Conservation (phyloP, 2,113 vertebrate species). For the Arenaria interpres region DNA sequence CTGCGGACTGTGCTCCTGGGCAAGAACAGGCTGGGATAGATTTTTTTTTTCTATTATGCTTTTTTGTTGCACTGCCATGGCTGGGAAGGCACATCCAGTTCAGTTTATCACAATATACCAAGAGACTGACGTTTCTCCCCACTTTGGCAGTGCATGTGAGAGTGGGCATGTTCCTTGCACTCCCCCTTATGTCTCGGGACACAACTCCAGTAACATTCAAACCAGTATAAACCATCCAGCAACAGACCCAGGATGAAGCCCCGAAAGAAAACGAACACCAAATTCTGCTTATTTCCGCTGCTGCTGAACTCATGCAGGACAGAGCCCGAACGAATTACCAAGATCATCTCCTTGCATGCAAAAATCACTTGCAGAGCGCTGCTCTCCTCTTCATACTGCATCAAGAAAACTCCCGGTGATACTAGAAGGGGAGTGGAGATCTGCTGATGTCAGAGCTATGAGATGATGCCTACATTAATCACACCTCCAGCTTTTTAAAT, state of each 20-base stretch:
- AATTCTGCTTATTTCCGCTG: background rate
- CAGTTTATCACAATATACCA: background rate
- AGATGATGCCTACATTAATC: background rate
- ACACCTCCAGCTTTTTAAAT: background rate
- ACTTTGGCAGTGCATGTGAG: background rate
- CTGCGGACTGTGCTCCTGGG: background rate
- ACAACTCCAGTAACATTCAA: background rate
- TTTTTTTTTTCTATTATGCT: background rate
- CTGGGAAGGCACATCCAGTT: background rate
- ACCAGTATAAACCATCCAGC: background rate
- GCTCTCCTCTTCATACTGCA: background rate
- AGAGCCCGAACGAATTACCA: background rate
- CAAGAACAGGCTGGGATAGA: fast-evolving
- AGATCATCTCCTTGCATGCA: background rate
- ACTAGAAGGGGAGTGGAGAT: background rate
- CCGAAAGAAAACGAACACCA: background rate
- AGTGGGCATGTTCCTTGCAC: background rate
- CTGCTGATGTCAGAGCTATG: background rate
- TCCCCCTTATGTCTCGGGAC: background rate
- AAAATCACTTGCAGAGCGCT: background rate
- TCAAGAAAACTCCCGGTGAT: background rate
- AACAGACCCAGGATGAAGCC: background rate
- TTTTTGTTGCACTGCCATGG: background rate
- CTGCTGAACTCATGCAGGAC: background rate
- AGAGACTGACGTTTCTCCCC: background rate